A percentile compares a stretch with the other conserved stretches of the same genome.
Conservation (phyloP, 2,888 invertebrate genomes). For the Celastrina argiolus region DNA sequence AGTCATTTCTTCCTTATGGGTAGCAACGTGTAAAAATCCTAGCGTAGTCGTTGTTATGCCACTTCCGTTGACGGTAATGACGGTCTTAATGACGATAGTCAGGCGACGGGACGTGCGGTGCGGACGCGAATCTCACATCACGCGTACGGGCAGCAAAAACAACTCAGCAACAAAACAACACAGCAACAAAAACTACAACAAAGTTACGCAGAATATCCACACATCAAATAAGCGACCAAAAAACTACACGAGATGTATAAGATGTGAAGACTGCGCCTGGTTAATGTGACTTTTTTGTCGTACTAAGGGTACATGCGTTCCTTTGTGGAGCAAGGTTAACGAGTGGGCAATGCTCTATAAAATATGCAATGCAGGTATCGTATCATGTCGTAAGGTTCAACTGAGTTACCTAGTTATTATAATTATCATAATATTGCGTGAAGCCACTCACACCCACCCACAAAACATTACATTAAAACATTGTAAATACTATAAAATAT, state of each 20-base stretch:
- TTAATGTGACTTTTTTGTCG: neutral
- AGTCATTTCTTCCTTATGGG: neutral
- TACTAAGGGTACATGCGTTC: neutral
- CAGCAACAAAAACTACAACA: neutral
- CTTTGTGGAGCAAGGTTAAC: neutral
- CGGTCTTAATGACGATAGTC: slow-evolving; percentile 29
- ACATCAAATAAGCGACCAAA: too few relatives aligned
- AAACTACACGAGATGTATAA: too few relatives aligned
- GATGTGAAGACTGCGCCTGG: neutral
- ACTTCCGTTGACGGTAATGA: slow-evolving; percentile 27
- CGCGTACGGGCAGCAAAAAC: slow-evolving; percentile 24
- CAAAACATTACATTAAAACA: too few relatives aligned
- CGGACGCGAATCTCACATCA: slow-evolving; percentile 30
- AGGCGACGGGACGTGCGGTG: slow-evolving; percentile 27
- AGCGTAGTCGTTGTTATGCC: slow-evolving; percentile 18
- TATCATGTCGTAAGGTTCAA: neutral
- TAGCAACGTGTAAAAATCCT: neutral
- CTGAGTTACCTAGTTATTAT: neutral
- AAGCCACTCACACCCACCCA: neutral
- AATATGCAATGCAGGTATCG: neutral
- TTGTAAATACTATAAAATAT: too few relatives aligned
- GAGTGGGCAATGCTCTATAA: neutral
- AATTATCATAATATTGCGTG: neutral
- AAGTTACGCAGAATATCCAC: neutral
- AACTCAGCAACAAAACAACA: neutral